phyloP scores from a whole-genome alignment of 2,797 vertebrate genomes.

The Lophura swinhoii region DNA sequence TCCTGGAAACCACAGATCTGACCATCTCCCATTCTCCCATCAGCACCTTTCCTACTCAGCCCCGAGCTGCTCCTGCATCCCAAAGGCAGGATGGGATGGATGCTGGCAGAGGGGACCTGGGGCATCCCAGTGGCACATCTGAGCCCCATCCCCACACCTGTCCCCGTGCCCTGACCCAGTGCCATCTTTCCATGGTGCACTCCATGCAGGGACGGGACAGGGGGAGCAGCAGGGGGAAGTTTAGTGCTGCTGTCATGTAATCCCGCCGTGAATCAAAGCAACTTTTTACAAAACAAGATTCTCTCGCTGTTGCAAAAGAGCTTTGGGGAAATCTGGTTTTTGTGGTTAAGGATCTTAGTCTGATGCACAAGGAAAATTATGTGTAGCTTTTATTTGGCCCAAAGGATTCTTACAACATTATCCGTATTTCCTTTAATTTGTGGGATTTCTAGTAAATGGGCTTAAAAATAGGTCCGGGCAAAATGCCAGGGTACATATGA shows the following conservation, averaged over 20 bases:
- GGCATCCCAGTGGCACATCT: neutral
- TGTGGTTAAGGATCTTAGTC: conserved; percentile 74
- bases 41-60: neutral
- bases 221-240: neutral
- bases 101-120: neutral
- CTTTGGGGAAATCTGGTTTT: conserved; percentile 73
- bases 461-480: conserved; percentile 84
- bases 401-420: conserved; percentile 81
- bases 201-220: too few relatives aligned
- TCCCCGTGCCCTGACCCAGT: neutral
- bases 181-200: too few relatives aligned
- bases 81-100: neutral
- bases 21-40: neutral
- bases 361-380: conserved; percentile 60
- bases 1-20: neutral
- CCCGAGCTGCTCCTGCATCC: neutral
- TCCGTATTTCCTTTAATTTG: conserved; percentile 84
- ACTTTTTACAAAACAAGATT: conserved; percentile 60
- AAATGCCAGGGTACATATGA: conserved; percentile 74
- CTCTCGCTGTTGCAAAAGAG: conserved; percentile 69
- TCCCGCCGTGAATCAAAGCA: neutral
- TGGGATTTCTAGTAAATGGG: conserved; percentile 86
- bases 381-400: conserved; percentile 76
- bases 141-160: too few relatives aligned
- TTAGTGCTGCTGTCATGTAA: neutral